Percentiles rank a stretch among this genome's conserved stretches.
Evolutionary conservation across 2,888 invertebrate genomes (phyloP).

Genomic region (Drosophila recens): DNA sequence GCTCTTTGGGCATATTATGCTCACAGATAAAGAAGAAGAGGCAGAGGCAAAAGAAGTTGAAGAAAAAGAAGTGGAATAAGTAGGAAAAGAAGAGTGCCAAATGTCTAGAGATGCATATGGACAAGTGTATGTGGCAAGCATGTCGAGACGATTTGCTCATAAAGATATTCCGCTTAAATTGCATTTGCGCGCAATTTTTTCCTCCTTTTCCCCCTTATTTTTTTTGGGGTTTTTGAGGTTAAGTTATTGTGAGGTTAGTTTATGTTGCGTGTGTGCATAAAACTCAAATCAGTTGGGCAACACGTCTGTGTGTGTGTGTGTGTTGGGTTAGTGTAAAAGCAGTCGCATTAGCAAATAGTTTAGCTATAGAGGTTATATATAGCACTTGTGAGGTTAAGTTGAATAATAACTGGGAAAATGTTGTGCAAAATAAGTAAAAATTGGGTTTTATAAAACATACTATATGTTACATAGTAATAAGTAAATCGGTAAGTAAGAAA

Average conservation of each 20-base stretch:
- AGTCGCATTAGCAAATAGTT: conserved; percentile 43
- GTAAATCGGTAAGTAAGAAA: neutral
- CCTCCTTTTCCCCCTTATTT: neutral
- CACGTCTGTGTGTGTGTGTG: neutral
- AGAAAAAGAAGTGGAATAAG: neutral
- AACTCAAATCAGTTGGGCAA: conserved; percentile 28
- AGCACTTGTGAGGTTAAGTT: conserved; percentile 17
- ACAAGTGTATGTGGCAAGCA: conserved; percentile 14
- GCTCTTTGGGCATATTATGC: conserved; percentile 31
- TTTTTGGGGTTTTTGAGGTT: conserved; percentile 30
- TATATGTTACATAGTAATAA: too few species aligned
- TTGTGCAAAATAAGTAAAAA: conserved; percentile 11
- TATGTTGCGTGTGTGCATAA: conserved; percentile 22
- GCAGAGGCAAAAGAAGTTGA: neutral
- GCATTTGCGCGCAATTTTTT: conserved; percentile 46
- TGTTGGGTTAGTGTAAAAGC: conserved; percentile 15
- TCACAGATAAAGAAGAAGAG: conserved; percentile 13
- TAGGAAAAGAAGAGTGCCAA: conserved; percentile 29
- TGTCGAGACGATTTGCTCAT: conserved; percentile 38
- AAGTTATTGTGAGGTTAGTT: conserved; percentile 18
- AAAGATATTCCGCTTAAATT: conserved; percentile 61
- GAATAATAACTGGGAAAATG: conserved; percentile 5
- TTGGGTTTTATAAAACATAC: neutral
- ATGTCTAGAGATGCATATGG: conserved; percentile 36
- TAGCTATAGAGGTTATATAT: conserved; percentile 48